phyloP scores from a whole-genome alignment of 2,888 invertebrate species.

The Noctua janthina region DNA sequence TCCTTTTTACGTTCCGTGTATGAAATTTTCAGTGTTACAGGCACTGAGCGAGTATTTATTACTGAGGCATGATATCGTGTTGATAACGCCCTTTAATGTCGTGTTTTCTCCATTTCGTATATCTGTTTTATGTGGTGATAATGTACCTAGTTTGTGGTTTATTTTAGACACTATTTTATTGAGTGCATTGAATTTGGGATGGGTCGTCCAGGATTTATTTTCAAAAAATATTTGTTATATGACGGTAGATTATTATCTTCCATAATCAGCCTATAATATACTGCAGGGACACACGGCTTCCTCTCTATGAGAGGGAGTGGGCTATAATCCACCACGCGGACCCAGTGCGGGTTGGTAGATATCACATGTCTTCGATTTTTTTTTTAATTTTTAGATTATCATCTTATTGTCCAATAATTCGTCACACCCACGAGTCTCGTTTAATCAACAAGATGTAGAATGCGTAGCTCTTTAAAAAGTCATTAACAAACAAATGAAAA shows the following conservation, averaged over 20 bases:
- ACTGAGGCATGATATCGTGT: conserved; percentile 72
- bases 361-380: no score
- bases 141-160: conserved; percentile 25
- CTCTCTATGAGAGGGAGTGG: no score
- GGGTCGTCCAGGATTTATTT: neutral
- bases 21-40: conserved; percentile 84
- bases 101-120: conserved; percentile 61
- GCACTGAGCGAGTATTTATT: conserved; percentile 75
- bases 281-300: no score
- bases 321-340: no score
- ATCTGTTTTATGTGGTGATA: conserved; percentile 46
- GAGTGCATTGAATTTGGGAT: neutral
- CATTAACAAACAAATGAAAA: conserved; percentile 21
- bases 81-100: conserved; percentile 68
- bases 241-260: neutral
- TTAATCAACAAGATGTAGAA: neutral
- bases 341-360: no score
- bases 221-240: neutral
- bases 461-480: neutral
- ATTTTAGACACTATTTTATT: conserved; percentile 6
- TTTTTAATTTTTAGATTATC: no score
- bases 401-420: neutral
- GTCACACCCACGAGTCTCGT: neutral
- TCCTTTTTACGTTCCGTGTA: conserved; percentile 81
- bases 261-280: no score